phyloP scores from a whole-genome alignment of 2,113 vertebrate genomes.

The Axis porcinus region DNA sequence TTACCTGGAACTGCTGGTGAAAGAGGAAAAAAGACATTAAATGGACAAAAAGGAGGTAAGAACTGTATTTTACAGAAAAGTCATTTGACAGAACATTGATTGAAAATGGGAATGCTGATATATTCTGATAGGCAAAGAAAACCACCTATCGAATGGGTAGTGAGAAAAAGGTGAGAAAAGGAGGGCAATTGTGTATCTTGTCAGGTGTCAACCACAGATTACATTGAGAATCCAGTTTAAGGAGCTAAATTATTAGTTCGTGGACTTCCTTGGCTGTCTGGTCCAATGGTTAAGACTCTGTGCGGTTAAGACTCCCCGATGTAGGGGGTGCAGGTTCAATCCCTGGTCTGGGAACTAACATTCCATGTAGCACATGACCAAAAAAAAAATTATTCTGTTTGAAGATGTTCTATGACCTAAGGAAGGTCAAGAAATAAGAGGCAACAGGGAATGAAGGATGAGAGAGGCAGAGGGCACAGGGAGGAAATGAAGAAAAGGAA shows the following conservation, averaged over 20 bases:
- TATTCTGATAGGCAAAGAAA: neutral
- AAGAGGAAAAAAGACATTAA: slow-evolving; percentile 48
- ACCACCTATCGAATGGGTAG: neutral
- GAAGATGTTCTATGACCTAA: neutral
- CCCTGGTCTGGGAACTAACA: neutral
- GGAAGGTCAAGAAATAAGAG: neutral
- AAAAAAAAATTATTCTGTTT: neutral
- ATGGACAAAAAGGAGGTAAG: slow-evolving; percentile 81
- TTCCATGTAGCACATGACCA: neutral
- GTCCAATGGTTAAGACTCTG: neutral
- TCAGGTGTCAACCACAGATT: neutral
- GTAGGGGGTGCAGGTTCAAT: neutral
- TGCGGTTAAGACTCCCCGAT: neutral
- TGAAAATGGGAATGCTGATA: neutral
- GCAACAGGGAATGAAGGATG: neutral
- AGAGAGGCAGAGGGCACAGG: neutral
- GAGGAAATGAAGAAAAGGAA: neutral
- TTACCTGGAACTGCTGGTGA: slow-evolving; percentile 41
- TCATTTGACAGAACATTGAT: neutral
- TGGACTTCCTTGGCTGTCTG: neutral
- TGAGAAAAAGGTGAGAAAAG: neutral
- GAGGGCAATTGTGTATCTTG: neutral
- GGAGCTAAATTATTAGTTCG: neutral
- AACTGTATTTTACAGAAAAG: neutral
- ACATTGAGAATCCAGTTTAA: neutral